These are phyloP conservation scores for Poecilia picta DNA, from an alignment of 2,797 vertebrate genomes.

Conservation along the genomic window DNA sequence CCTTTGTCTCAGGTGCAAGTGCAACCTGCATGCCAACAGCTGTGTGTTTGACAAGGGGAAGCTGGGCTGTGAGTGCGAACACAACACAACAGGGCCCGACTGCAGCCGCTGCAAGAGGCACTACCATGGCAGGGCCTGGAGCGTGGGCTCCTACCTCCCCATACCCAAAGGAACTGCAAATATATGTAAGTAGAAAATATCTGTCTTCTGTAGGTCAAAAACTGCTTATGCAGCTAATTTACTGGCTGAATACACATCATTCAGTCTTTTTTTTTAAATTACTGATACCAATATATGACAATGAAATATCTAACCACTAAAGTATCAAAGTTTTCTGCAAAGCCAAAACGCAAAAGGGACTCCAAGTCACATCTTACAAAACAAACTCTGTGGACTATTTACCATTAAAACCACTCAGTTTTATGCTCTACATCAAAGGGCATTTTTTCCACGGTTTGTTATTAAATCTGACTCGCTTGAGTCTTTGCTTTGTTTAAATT, in stretches of 20 bases:
- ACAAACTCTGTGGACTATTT: background rate
- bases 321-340: background rate
- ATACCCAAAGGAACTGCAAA: constrained; percentile 99
- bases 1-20: constrained; percentile 91
- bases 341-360: background rate
- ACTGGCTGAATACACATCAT: background rate
- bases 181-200: constrained; percentile 91
- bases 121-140: constrained; percentile 96
- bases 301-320: background rate
- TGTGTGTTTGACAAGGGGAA: constrained; percentile 96
- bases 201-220: background rate
- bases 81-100: constrained; percentile 98
- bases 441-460: background rate
- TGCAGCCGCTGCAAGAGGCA: constrained; percentile 98
- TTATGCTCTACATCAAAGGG: background rate
- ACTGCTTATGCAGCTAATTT: constrained; percentile 1
- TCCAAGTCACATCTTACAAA: background rate
- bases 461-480: background rate
- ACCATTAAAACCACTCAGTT: background rate
- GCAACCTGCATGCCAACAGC: constrained; percentile 97
- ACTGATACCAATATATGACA: constrained; percentile 12
- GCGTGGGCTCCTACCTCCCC: constrained; percentile 95
- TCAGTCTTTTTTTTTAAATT: constrained; percentile 9
- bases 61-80: constrained; percentile 96
- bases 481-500: background rate